phyloP scores from a whole-genome alignment of 30 jellyfish, hydroid and myxozoan species.

The Cassiopea andromeda region DNA sequence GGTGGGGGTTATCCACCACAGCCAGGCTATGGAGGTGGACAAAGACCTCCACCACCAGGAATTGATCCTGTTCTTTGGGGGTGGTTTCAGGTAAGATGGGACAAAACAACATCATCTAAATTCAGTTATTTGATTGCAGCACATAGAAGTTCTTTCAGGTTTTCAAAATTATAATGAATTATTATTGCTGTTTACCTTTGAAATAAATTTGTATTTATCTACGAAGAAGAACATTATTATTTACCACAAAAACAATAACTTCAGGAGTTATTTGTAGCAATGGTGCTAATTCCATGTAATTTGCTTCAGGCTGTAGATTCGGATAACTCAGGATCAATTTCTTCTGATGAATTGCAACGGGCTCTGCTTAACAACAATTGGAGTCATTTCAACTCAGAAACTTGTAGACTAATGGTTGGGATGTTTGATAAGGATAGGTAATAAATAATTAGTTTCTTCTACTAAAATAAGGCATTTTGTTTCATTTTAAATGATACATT shows the following conservation, averaged over 20 bases:
- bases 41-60: constrained; percentile 91
- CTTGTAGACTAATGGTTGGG: constrained; percentile 99
- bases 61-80: constrained; percentile 97
- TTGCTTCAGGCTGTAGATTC: constrained; percentile 90
- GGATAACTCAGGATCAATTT: constrained; percentile 86
- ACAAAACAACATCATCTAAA: too few species aligned
- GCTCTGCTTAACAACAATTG: constrained; percentile 96
- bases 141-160: too few species aligned
- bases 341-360: constrained; percentile 94
- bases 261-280: not conserved
- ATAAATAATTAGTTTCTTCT: too few species aligned
- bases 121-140: too few species aligned
- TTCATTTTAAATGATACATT: too few species aligned
- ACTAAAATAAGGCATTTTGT: too few species aligned
- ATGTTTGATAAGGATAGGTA: constrained; percentile 99
- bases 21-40: constrained; percentile 38
- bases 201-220: too few species aligned
- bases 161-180: too few species aligned
- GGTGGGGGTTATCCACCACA: constrained; percentile 62
- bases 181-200: too few species aligned
- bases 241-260: too few species aligned
- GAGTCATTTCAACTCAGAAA: constrained; percentile 97
- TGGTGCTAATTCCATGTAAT: not conserved
- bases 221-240: too few species aligned
- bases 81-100: constrained; percentile 98